These are phyloP conservation scores for Cephus pulcher DNA, from an alignment of 2,888 invertebrate genomes.

Conservation along the genomic window DNA sequence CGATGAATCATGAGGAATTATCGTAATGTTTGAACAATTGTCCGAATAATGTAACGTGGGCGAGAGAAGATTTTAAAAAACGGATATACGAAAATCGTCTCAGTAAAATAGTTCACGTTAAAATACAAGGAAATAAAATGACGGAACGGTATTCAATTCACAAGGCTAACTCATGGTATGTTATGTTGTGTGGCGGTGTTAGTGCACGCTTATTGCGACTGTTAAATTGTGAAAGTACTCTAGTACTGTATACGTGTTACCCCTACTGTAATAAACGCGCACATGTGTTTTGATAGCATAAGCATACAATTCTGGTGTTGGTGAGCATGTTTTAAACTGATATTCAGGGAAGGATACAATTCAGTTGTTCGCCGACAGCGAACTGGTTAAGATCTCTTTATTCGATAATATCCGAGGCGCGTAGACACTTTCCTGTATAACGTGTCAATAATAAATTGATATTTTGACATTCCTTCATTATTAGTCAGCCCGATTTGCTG, in stretches of 20 bases:
- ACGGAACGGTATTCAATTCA: constrained; percentile 2
- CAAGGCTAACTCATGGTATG: constrained; percentile 12
- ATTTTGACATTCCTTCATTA: constrained; percentile 1
- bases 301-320: constrained; percentile 21
- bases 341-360: constrained; percentile 43
- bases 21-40: background rate
- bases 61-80: background rate
- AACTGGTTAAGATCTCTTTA: constrained; percentile 22
- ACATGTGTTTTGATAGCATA: constrained; percentile 18
- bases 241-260: constrained; percentile 15
- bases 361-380: constrained; percentile 48
- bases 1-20: background rate
- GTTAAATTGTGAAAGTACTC: constrained; percentile 29
- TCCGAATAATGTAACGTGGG: background rate
- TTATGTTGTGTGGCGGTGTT: background rate
- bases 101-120: background rate
- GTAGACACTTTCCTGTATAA: background rate
- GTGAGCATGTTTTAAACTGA: constrained; percentile 43
- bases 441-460: background rate
- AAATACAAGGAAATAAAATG: constrained; percentile 12
- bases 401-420: background rate
- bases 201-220: constrained; percentile 14
- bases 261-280: constrained; percentile 7
- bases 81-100: background rate
- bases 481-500: background rate